Conservation (phyloP, 1,140 invertebrate genomes). For the Aphelinus atriplicis region DNA sequence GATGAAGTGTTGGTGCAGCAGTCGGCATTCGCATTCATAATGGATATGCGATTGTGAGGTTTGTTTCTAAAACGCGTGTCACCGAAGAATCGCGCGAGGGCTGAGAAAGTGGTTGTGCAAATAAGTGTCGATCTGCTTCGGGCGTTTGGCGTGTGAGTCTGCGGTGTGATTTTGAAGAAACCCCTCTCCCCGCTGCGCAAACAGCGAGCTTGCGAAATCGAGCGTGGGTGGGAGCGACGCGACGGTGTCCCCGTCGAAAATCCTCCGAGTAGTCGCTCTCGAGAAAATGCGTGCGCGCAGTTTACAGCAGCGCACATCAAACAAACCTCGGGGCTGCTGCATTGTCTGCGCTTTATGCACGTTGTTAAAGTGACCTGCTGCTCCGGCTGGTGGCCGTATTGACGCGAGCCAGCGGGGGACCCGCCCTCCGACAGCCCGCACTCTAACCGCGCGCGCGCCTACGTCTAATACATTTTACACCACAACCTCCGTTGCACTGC, state of each 20-base stretch:
- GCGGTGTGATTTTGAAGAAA: no score
- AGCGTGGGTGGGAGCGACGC: not conserved
- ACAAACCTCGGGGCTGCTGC: not conserved
- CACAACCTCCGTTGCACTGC: no score
- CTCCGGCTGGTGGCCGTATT: constrained; percentile 50
- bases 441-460: not conserved
- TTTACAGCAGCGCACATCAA: not conserved
- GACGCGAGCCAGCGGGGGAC: constrained; percentile 45
- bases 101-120: no score
- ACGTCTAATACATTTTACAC: not conserved
- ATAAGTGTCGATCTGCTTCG: no score
- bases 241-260: constrained; percentile 5
- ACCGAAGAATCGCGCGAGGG: no score
- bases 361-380: constrained; percentile 41
- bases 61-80: no score
- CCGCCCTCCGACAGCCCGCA: not conserved
- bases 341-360: not conserved
- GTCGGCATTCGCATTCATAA: no score
- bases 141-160: no score
- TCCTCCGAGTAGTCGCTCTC: not conserved
- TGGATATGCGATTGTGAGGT: no score
- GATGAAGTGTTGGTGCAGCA: no score
- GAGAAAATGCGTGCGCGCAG: constrained; percentile 11
- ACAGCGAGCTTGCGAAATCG: constrained; percentile 40
- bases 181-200: constrained; percentile 9